Base-by-base conservation (phyloP, 23 tunicate genomes). In the Phallusia fumigata region DNA sequence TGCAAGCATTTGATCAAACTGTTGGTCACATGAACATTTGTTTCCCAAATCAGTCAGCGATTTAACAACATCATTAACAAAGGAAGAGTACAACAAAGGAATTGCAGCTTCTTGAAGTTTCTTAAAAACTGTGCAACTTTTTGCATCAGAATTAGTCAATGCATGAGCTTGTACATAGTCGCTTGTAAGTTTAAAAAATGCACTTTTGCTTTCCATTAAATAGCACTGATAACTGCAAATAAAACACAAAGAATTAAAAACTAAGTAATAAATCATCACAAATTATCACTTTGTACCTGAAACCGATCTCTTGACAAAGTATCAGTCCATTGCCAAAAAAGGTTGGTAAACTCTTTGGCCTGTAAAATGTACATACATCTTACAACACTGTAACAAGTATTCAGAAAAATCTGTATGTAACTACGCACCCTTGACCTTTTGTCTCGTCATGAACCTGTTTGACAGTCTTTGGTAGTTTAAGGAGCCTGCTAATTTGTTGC, bases 291-390 rank as follows among this genome's bases (percentile, higher is more conserved):
- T 21, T 24, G 26, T 58, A 58, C 69, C 28, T 58, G 69, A 21
- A 58, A 58, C 69, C 69, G 13, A 58, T 58, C 69, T 58, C 28
- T 58, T 58, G 69, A 58, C 69, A 58, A 58, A 58, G 69, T 2
- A 58, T 21, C 26, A 58, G 28, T 58, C 28, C 69, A 58, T 6
- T 58, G 26, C 69, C 13, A 16, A 2, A 40, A 40, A 40, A 5
- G 10, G 5, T 40, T 40, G n/a, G n/a, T n/a, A 40, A 40, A 10
- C 47, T 40, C 5, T 40, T 22, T 58, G 11, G 26, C 69, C 69
- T n/a, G n/a, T n/a, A n/a, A n/a, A 13, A 58, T 58, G 28, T 58
- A 58, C 69, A 58, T 21, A 58, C 28, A 58, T 16, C 8, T 6
- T 24, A 13, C 69, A 58, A 40, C 47, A 40, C 47, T 40, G 10